phyloP scores from a whole-genome alignment of 2,888 invertebrate genomes.

The Carpatolechia fugitivella region DNA sequence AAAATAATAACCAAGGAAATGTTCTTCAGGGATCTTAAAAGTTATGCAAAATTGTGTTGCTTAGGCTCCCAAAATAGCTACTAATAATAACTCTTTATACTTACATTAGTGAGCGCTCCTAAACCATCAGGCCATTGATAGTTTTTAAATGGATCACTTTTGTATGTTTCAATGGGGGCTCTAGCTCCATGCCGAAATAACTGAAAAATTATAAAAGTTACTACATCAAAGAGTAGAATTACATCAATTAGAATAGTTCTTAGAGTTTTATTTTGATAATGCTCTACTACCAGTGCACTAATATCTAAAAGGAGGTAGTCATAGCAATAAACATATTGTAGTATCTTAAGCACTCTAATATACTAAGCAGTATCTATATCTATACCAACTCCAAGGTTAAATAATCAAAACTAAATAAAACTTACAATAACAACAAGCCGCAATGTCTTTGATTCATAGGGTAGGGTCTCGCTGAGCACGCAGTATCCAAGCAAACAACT shows the following conservation, averaged over 20 bases:
- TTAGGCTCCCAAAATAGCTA: too few species aligned
- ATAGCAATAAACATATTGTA: too few species aligned
- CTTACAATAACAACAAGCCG: constrained; percentile 66
- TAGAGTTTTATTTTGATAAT: background rate
- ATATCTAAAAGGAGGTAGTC: too few species aligned
- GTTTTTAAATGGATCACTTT: constrained; percentile 87
- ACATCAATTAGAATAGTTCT: background rate
- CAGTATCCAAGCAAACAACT: constrained; percentile 73
- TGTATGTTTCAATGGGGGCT: constrained; percentile 86
- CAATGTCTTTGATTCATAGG: constrained; percentile 69
- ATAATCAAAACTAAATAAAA: constrained; percentile 17
- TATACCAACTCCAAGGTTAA: too few species aligned
- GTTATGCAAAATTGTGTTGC: too few species aligned
- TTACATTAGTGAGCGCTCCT: constrained; percentile 89
- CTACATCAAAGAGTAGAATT: background rate
- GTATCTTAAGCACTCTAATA: too few species aligned
- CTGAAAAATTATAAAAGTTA: constrained; percentile 57
- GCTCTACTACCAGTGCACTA: too few species aligned
- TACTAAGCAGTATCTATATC: too few species aligned
- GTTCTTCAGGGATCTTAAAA: too few species aligned
- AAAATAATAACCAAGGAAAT: too few species aligned
- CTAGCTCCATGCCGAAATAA: constrained; percentile 91
- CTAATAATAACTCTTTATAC: too few species aligned
- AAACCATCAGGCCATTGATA: constrained; percentile 90
- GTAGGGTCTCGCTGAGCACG: constrained; percentile 67